A percentile compares a stretch with the other conserved stretches of the same genome.
These are phyloP conservation scores for Lepidochrysops patricia DNA, from an alignment of 2,888 invertebrate genomes.

Conservation along the genomic window DNA sequence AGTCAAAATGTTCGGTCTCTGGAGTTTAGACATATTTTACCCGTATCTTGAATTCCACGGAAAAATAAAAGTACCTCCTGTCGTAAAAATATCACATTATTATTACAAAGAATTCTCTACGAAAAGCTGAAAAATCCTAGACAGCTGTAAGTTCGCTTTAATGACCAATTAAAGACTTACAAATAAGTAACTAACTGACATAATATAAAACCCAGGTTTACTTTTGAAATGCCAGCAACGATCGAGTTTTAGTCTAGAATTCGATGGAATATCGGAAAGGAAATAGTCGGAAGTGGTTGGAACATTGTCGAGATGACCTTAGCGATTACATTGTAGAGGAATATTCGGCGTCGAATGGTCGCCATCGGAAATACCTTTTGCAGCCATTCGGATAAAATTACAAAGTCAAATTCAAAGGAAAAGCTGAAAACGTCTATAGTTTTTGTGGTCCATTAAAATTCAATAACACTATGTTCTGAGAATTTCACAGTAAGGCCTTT, in stretches of 20 bases:
- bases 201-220: background rate
- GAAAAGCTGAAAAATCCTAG: background rate
- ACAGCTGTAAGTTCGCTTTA: background rate
- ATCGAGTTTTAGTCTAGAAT: background rate
- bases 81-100: too few species aligned
- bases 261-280: background rate
- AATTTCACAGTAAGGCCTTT: too few species aligned
- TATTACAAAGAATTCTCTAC: too few species aligned
- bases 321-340: background rate
- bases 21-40: too few species aligned
- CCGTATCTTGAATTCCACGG: too few species aligned
- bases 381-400: background rate
- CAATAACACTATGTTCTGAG: background rate
- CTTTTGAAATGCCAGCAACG: background rate
- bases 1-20: too few species aligned
- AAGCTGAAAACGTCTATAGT: background rate
- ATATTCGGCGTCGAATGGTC: background rate
- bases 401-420: background rate
- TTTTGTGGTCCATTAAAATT: background rate
- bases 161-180: background rate
- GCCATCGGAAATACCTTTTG: conserved; percentile 7
- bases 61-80: too few species aligned
- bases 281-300: conserved; percentile 2
- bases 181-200: background rate
- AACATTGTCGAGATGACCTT: conserved; percentile 9